Evolutionary conservation across 2,113 vertebrate species (phyloP).

Genomic region (Synchiropus splendidus): DNA sequence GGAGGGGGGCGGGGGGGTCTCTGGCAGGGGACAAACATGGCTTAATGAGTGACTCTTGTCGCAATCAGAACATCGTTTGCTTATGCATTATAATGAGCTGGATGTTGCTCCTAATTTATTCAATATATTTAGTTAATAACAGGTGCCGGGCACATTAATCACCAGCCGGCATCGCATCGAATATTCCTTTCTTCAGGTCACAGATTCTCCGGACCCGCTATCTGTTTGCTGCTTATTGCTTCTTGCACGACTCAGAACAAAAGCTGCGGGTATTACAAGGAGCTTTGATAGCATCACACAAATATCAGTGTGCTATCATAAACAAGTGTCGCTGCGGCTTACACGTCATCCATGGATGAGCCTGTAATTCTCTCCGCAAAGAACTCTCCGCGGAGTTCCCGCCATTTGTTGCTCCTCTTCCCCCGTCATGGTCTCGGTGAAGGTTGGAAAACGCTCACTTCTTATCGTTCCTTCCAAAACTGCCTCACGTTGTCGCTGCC

Average conservation of each 20-base stretch:
- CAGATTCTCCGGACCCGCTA: constrained; percentile 39
- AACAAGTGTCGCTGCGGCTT: constrained; percentile 50
- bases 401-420: constrained; percentile 6
- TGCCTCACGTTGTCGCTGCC: not conserved
- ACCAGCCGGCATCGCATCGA: constrained; percentile 56
- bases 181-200: constrained; percentile 42
- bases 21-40: constrained; percentile 54
- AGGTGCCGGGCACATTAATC: constrained; percentile 56
- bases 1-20: constrained; percentile 21
- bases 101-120: constrained; percentile 62
- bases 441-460: constrained; percentile 8
- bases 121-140: constrained; percentile 68
- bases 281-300: constrained; percentile 45
- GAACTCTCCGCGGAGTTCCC: constrained; percentile 37
- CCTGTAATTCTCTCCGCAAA: constrained; percentile 48
- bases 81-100: constrained; percentile 67
- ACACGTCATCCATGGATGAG: constrained; percentile 61
- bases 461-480: not conserved
- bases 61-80: constrained; percentile 64
- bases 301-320: constrained; percentile 24
- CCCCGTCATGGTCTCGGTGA: constrained; percentile 8
- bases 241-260: constrained; percentile 53
- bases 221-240: constrained; percentile 50
- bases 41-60: constrained; percentile 67
- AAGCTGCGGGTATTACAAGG: constrained; percentile 48